phyloP scores from a whole-genome alignment of 2,797 vertebrate genomes.

The Gallinago nigripennis region DNA sequence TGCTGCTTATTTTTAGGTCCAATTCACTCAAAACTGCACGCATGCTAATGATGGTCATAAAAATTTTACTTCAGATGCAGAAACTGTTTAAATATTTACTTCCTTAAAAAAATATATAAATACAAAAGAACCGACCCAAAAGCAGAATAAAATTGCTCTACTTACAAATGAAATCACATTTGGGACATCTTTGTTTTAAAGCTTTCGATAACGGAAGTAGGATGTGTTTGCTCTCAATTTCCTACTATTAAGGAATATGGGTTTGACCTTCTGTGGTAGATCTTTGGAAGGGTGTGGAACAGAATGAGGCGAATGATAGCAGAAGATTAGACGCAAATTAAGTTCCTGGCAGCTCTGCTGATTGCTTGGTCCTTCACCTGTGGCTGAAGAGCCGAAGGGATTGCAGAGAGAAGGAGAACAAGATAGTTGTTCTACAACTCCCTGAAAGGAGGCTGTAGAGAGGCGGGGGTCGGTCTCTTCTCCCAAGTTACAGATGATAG shows the following conservation, averaged over 20 bases:
- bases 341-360: not conserved
- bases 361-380: not conserved
- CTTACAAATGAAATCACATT: constrained; percentile 1
- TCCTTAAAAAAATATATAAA: not conserved
- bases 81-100: constrained; percentile 28
- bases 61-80: not conserved
- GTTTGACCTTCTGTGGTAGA: not conserved
- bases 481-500: too few relatives aligned
- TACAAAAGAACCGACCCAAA: not conserved
- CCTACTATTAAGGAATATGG: not conserved
- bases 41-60: not conserved
- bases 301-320: not conserved
- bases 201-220: not conserved
- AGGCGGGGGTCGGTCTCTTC: too few relatives aligned
- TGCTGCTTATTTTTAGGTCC: not conserved
- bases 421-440: too few relatives aligned
- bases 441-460: too few relatives aligned
- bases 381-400: not conserved
- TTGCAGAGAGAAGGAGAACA: not conserved
- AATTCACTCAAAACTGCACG: not conserved
- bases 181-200: not conserved
- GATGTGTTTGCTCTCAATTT: not conserved
- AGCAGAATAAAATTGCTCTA: not conserved
- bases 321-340: not conserved
- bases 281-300: not conserved